phyloP scores from a whole-genome alignment of 1,140 invertebrate species.

The Scaptomyza graminum region DNA sequence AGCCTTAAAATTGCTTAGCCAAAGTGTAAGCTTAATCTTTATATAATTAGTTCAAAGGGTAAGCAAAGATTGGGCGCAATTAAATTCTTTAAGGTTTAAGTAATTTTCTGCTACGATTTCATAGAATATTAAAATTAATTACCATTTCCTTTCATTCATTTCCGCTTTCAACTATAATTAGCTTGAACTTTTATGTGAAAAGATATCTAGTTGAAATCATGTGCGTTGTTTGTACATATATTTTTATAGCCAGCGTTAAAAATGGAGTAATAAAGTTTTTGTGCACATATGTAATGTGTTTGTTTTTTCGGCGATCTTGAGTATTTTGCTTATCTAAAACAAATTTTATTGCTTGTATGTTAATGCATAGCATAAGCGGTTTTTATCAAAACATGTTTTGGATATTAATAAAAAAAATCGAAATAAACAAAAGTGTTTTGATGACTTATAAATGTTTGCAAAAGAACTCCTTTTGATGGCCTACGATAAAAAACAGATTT shows the following conservation, averaged over 20 bases:
- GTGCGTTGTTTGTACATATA: background rate
- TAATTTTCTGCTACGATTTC: constrained; percentile 16
- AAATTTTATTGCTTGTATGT: no score
- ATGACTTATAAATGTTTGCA: no score
- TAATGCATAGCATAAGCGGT: no score
- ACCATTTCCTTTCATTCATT: constrained; percentile 6
- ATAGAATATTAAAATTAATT: constrained; percentile 46
- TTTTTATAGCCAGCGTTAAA: background rate
- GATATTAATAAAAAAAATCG: background rate
- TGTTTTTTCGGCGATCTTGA: no score
- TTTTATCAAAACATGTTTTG: no score
- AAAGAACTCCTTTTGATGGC: no score
- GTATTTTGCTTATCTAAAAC: no score
- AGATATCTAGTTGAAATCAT: background rate
- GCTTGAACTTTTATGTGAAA: constrained; percentile 1
- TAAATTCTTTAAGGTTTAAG: constrained; percentile 17
- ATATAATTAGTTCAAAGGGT: constrained; percentile 32
- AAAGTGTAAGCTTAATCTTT: constrained; percentile 33
- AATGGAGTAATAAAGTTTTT: background rate
- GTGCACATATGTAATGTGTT: no score
- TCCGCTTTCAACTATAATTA: constrained; percentile 13
- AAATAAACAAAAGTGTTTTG: background rate
- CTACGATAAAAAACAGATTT: no score
- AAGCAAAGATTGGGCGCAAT: constrained; percentile 33
- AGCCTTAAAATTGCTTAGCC: constrained; percentile 27